Conservation (phyloP, 2,888 invertebrate genomes). For the Megaustenia siamemsis region DNA sequence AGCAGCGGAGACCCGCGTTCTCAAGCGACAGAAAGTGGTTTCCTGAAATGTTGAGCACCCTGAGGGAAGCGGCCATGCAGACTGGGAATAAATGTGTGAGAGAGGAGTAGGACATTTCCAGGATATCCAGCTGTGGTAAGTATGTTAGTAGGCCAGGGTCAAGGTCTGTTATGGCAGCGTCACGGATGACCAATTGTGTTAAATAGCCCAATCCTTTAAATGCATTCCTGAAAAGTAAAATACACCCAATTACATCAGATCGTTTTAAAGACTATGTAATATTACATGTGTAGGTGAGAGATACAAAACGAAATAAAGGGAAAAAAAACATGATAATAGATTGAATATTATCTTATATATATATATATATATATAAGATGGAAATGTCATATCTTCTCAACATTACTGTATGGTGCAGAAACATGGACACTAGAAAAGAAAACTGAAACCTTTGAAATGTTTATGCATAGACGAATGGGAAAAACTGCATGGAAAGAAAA, state of each 20-base stretch:
- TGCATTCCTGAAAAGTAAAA: conserved; percentile 26
- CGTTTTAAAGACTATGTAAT: background rate
- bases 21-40: conserved; percentile 53
- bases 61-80: conserved; percentile 26
- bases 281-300: background rate
- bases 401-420: too few relatives aligned
- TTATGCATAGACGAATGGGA: too few relatives aligned
- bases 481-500: too few relatives aligned
- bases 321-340: too few relatives aligned
- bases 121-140: conserved; percentile 45
- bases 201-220: conserved; percentile 56
- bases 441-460: too few relatives aligned
- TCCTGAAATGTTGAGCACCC: conserved; percentile 50
- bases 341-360: too few relatives aligned
- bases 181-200: conserved; percentile 47
- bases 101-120: conserved; percentile 53
- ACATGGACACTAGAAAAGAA: too few relatives aligned
- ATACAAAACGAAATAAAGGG: background rate
- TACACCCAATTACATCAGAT: background rate
- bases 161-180: conserved; percentile 46
- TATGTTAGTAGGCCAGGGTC: conserved; percentile 52
- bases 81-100: conserved; percentile 54
- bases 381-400: too few relatives aligned
- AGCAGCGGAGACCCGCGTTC: conserved; percentile 54
- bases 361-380: too few relatives aligned